phyloP scores from a whole-genome alignment of 2,797 vertebrate genomes.

The Knipowitschia caucasica region DNA sequence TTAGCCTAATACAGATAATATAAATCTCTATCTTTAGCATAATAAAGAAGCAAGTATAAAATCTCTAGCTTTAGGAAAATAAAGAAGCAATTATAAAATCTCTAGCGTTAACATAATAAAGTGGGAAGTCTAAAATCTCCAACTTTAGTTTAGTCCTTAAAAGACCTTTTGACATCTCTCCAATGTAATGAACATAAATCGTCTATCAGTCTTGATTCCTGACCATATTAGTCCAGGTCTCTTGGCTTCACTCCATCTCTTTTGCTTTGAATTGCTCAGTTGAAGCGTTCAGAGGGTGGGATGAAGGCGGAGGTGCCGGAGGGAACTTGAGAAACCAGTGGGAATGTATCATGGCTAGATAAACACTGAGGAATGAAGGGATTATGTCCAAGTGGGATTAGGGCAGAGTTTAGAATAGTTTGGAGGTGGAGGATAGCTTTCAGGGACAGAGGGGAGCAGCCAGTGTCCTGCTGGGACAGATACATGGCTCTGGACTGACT shows the following conservation, averaged over 20 bases:
- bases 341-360: slow-evolving; percentile 12
- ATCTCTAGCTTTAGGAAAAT: too few relatives aligned
- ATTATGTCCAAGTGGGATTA: slow-evolving; percentile 43
- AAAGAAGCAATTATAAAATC: too few relatives aligned
- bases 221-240: slow-evolving; percentile 61
- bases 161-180: background rate
- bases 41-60: too few relatives aligned
- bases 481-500: slow-evolving; percentile 43
- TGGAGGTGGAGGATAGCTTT: slow-evolving; percentile 51
- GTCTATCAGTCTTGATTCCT: slow-evolving; percentile 51
- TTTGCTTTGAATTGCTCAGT: slow-evolving; percentile 29
- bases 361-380: slow-evolving; percentile 40
- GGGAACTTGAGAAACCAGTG: slow-evolving; percentile 16
- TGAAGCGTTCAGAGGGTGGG: slow-evolving; percentile 17
- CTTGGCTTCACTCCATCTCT: slow-evolving; percentile 23
- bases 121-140: too few relatives aligned
- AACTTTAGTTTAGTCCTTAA: background rate
- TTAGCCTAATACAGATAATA: too few relatives aligned
- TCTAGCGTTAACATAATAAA: too few relatives aligned
- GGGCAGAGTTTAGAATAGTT: slow-evolving; percentile 5
- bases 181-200: slow-evolving; percentile 21
- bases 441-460: slow-evolving; percentile 41
- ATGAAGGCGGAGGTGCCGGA: slow-evolving; percentile 17
- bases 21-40: too few relatives aligned
- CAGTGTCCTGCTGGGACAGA: slow-evolving; percentile 50